These are phyloP conservation scores for Steinernema carpocapsae DNA, from an alignment of 2,888 invertebrate species.

Conservation along the genomic window DNA sequence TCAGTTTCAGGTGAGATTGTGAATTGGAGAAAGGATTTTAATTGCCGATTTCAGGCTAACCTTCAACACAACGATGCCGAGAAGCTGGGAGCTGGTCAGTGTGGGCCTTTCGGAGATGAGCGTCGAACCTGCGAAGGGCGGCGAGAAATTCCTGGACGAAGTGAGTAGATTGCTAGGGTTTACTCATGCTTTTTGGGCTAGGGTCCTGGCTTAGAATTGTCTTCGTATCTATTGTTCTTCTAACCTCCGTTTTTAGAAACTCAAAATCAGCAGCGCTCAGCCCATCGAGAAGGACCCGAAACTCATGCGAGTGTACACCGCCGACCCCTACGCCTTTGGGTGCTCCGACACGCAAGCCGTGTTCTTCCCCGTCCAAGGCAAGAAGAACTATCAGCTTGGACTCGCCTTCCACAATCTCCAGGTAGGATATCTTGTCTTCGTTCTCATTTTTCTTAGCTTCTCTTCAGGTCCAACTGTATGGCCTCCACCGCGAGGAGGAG, in stretches of 20 bases:
- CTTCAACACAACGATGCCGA: slow-evolving; percentile 35
- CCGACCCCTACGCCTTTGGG: slow-evolving; percentile 38
- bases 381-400: slow-evolving; percentile 37
- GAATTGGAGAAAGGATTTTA: neutral
- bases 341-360: slow-evolving; percentile 40
- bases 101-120: slow-evolving; percentile 1
- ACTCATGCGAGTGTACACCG: neutral
- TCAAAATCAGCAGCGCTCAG: neutral
- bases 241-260: neutral
- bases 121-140: neutral
- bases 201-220: neutral
- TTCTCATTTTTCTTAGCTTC: slow-evolving; percentile 32
- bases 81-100: slow-evolving; percentile 34
- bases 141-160: neutral
- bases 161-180: neutral
- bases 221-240: neutral
- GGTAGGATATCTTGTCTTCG: slow-evolving; percentile 32
- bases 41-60: slow-evolving; percentile 13
- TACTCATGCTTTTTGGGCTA: neutral
- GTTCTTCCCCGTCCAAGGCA: slow-evolving; percentile 37
- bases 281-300: neutral
- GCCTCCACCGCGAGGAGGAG: neutral
- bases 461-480: slow-evolving; percentile 52
- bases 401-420: slow-evolving; percentile 46
- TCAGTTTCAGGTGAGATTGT: neutral